Evolutionary conservation across 2,113 vertebrate species (phyloP).

Genomic region (Rhinolophus sinicus): DNA sequence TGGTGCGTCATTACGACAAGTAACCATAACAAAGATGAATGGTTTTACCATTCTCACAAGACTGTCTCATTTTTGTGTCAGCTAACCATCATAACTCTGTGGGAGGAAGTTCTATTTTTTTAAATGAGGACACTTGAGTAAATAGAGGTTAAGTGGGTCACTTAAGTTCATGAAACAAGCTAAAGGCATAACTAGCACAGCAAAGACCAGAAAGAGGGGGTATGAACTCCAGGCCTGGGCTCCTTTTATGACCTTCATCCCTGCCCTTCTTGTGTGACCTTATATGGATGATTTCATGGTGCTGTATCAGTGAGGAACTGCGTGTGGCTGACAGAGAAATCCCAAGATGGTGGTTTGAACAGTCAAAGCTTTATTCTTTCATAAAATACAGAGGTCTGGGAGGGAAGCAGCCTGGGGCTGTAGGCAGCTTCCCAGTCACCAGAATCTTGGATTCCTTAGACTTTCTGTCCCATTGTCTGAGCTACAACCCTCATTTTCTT

Average conservation of each 20-base stretch:
- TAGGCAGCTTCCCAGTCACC: background rate
- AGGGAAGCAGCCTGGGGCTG: background rate
- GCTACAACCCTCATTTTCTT: background rate
- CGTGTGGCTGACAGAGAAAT: background rate
- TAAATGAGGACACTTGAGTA: background rate
- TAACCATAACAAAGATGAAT: background rate
- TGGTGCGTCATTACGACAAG: background rate
- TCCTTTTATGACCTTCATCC: background rate
- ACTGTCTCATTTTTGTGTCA: background rate
- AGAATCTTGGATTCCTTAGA: background rate
- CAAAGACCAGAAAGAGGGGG: background rate
- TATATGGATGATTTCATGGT: background rate
- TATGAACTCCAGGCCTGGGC: background rate
- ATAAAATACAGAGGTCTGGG: background rate
- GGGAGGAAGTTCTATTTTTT: background rate
- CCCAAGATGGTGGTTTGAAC: background rate
- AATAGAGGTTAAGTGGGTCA: background rate
- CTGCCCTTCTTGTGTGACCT: background rate
- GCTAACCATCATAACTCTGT: background rate
- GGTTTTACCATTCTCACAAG: background rate
- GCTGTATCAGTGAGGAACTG: background rate
- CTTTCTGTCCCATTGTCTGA: background rate
- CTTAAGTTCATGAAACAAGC: background rate
- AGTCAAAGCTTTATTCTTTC: background rate
- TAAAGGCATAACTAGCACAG: background rate